Percentiles rank a stretch among this genome's conserved stretches.
These are phyloP conservation scores for Mesoclemmys tuberculata DNA, from an alignment of 2,113 vertebrate species.

Conservation along the genomic window DNA sequence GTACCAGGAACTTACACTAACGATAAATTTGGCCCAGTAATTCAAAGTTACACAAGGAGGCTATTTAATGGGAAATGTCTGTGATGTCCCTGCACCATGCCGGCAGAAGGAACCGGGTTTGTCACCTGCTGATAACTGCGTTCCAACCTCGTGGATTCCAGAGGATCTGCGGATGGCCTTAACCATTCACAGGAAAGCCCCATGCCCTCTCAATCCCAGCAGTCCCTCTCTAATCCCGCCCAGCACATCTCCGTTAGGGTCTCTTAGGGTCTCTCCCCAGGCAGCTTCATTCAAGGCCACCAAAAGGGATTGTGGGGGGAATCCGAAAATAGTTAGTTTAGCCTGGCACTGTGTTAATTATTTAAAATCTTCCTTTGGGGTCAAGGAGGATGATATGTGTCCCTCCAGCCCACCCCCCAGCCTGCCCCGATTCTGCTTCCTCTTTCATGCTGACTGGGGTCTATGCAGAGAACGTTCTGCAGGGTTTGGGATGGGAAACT, in stretches of 20 bases:
- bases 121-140: not conserved
- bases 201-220: not conserved
- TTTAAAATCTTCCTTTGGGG: not conserved
- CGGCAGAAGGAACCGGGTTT: not conserved
- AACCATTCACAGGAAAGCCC: not conserved
- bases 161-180: not conserved
- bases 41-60: not conserved
- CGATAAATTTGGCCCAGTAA: not conserved
- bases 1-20: not conserved
- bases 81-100: not conserved
- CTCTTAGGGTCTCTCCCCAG: not conserved
- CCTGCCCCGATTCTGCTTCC: not conserved
- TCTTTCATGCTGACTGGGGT: not conserved
- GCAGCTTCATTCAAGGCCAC: not conserved
- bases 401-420: not conserved
- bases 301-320: not conserved
- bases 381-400: not conserved
- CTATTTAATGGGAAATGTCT: not conserved
- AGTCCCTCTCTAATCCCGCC: not conserved
- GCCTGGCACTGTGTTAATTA: not conserved
- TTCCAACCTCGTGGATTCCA: not conserved
- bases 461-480: not conserved
- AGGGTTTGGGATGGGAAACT: not conserved
- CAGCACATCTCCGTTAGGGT: not conserved
- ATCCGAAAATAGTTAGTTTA: not conserved